Evolutionary conservation across 92 coral and sea anemone species (phyloP).

Genomic region (Phymanthus crucifer): DNA sequence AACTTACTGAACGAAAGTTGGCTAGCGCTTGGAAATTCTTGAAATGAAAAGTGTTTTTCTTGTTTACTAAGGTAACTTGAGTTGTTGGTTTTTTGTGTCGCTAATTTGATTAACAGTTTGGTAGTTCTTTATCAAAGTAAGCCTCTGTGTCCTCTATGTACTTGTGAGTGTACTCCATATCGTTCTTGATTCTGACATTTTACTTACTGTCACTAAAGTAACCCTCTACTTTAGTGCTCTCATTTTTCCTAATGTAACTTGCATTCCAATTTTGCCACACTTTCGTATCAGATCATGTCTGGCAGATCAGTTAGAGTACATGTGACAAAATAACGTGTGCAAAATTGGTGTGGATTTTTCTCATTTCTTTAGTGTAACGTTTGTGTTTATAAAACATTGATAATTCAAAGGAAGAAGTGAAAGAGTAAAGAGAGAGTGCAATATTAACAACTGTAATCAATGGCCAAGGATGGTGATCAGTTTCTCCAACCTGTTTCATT

Average conservation of each 20-base stretch:
- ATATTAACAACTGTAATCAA: background rate
- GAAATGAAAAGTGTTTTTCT: slow-evolving; percentile 22
- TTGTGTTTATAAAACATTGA: background rate
- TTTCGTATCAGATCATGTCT: slow-evolving; percentile 7
- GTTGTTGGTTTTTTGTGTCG: slow-evolving; percentile 12
- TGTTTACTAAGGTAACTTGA: slow-evolving; percentile 11
- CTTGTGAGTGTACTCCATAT: background rate
- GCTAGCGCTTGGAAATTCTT: slow-evolving; percentile 12
- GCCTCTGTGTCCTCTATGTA: background rate
- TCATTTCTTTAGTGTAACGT: background rate
- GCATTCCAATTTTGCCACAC: slow-evolving; percentile 16
- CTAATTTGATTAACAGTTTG: slow-evolving; percentile 19
- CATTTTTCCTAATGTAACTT: background rate
- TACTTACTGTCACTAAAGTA: slow-evolving; percentile 1
- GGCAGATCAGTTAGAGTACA: background rate
- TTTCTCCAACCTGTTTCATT: background rate
- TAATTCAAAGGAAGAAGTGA: slow-evolving; percentile 3
- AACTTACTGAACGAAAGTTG: slow-evolving; percentile 15
- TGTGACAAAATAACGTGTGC: background rate
- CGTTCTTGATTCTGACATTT: slow-evolving; percentile 2
- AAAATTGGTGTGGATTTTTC: slow-evolving; percentile 3
- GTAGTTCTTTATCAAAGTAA: slow-evolving; percentile 15
- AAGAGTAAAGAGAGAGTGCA: slow-evolving; percentile 15
- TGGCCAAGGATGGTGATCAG: background rate
- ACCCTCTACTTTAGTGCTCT: slow-evolving; percentile 3